phyloP scores from a whole-genome alignment of 1,140 invertebrate genomes.

The Procambarus clarkii region DNA sequence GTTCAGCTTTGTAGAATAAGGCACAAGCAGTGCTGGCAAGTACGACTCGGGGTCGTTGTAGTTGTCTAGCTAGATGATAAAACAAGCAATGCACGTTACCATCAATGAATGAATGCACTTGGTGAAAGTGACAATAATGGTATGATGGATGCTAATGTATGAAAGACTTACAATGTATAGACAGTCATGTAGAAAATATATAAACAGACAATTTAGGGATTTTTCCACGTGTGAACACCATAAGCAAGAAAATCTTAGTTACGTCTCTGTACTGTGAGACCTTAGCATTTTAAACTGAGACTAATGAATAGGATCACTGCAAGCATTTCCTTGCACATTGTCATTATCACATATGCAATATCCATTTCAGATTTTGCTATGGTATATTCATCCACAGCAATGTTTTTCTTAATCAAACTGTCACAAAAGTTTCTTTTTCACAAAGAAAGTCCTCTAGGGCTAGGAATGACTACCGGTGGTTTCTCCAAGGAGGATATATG shows the following conservation, averaged over 20 bases:
- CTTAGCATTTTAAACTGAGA: not conserved
- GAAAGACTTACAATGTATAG: not conserved
- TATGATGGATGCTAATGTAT: not conserved
- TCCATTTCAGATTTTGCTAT: not conserved
- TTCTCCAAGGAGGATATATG: conserved; percentile 51
- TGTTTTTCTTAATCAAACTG: not conserved
- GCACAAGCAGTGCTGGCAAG: conserved; percentile 45
- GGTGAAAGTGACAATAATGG: not conserved
- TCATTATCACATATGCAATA: not conserved
- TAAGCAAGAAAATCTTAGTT: conserved; percentile 26
- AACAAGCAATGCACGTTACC: not conserved
- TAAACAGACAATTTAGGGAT: not conserved
- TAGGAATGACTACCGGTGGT: conserved; percentile 25
- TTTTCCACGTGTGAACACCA: not conserved
- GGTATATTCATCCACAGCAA: not conserved
- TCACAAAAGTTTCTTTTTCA: not conserved
- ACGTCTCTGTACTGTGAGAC: not conserved
- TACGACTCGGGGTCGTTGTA: not conserved
- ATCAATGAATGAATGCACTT: not conserved
- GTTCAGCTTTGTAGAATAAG: conserved; percentile 14
- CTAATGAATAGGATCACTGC: not conserved
- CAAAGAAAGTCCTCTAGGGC: not conserved
- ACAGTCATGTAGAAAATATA: not conserved
- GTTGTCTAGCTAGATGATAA: not conserved
- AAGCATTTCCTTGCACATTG: not conserved